Evolutionary conservation across 2,797 vertebrate species (phyloP), one percentile per base, ranked within the genome.

Genomic region (Steatocranus sp.): DNA sequence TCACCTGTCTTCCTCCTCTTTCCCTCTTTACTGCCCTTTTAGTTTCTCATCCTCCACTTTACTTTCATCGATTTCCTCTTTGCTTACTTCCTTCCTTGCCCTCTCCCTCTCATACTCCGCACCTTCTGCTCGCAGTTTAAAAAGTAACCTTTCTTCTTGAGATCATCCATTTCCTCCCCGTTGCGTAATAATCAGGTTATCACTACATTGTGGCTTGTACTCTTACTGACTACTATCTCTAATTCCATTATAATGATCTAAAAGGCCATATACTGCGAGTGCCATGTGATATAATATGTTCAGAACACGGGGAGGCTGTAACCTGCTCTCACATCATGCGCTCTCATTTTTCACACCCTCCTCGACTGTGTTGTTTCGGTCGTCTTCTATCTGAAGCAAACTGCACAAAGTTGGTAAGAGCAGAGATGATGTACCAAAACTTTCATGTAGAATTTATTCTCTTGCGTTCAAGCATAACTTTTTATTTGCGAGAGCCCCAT

Each of bases 121-220:
- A 50, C 75, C 56, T 79, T 84, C 80, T 68, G 20, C 87, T 50
- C 70, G 79, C 80, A 87, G 83, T 90, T 87, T 87, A 89, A 87
- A 94, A 89, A 82, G 5, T 46, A 8, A 30, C 76, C 27, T 9
- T 79, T 81, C 84, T 80, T 66, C 83, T 88, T 34, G 75, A 85
- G 88, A 89, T 90, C 80, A 82, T 93, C 91, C 87, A 90, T 92
- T 92, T 94, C 89, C 91, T 92, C 83, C 87, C 82, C 43, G 63
- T 78, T 81, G 85, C 4, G 63, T 86, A 84, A 90, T 91, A 92
- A 92, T 86, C 73, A 88, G 83, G 88, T 94, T 93, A 94, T 58
- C 87, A 61, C 83, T 85, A 86, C 91, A 91, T 90, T 85, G 88
- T 82, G 84, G 90, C 87, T 87, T 87, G 88, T 89, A 87, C 85